These are phyloP conservation scores for Torymus tubicola DNA, from an alignment of 2,888 invertebrate genomes.

Conservation along the genomic window DNA sequence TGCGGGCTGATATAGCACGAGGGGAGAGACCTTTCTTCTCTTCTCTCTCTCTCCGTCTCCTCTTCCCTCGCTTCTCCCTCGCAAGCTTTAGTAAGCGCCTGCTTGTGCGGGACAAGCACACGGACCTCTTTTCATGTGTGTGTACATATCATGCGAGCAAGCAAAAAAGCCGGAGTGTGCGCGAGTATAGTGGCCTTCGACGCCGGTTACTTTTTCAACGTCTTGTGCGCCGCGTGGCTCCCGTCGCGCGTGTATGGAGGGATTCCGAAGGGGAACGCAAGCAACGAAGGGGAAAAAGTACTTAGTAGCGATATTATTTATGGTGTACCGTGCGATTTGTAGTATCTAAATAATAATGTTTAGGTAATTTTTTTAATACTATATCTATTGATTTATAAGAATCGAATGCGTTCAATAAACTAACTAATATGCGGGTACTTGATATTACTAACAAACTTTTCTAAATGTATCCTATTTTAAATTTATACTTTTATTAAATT, in stretches of 20 bases:
- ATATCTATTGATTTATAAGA: no score
- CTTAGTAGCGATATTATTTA: no score
- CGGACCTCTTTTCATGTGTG: background rate
- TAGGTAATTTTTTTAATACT: no score
- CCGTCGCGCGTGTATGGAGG: conserved; percentile 19
- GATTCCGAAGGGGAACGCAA: background rate
- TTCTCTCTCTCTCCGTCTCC: conserved; percentile 1
- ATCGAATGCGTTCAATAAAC: no score
- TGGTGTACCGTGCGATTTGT: no score
- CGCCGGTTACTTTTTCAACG: conserved; percentile 23
- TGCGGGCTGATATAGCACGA: background rate
- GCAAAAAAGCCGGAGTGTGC: background rate
- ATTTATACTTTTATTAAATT: no score
- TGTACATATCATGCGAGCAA: background rate
- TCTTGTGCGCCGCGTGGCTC: conserved; percentile 14
- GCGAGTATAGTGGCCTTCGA: no score
- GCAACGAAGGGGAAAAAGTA: no score
- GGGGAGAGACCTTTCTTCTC: background rate
- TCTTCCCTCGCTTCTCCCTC: background rate
- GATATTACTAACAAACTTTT: no score
- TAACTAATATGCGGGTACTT: no score
- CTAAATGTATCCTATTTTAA: no score
- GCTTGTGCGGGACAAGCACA: background rate
- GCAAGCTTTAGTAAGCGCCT: background rate
- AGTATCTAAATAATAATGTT: no score